Base-by-base conservation (phyloP, 1,140 invertebrate genomes). In the Lepidotrigona ventralis region DNA sequence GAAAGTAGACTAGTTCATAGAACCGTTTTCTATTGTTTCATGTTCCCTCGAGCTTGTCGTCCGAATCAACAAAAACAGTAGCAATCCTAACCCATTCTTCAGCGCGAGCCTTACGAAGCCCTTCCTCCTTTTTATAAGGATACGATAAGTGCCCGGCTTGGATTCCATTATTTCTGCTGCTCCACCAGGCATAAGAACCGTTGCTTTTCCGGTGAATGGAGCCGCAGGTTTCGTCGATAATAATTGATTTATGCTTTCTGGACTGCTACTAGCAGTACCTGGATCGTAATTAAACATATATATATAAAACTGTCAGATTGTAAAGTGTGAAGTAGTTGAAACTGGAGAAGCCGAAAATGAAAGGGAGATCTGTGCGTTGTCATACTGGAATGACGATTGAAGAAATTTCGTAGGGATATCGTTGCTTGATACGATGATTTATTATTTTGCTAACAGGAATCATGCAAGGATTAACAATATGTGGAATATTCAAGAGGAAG, bases 81-180 rank as follows among this genome's bases (percentile, higher is more conserved):
- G 33, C 23, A 17, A 77, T 51, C 68, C 94, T 95, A 91, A 98
- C 97, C 98, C 98, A 84, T 97, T 95, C 90, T 96, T 95, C 75
- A 98, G 94, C 4, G 98, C 98, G 53, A 98, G 90, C 86, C 95
- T 96, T 8, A 98, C 94, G 90, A 98, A 99, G 66, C 98, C 98
- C 92, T 97, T 98, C 79, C 96, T 95, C 71, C 95, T 96, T 84
- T 95, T 96, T 4, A 98, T 89, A 64, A 97, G 95, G 14, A 98
- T 93, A 84, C 95, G 95, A 83, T 97, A 97, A 63, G 95, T 94
- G 1, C 96, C 96, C 4, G 97, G 96, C 88, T 95, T 95, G 66
- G 96, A 96, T 78, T 96, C 95, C 29, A 97, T 94, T 0, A 97
- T 95, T 93, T 99, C 98, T 17, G 96, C 96, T 0, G 98, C 97